These are phyloP conservation scores for Aphidoletes aphidimyza DNA, from an alignment of 2,888 invertebrate species.

Conservation along the genomic window DNA sequence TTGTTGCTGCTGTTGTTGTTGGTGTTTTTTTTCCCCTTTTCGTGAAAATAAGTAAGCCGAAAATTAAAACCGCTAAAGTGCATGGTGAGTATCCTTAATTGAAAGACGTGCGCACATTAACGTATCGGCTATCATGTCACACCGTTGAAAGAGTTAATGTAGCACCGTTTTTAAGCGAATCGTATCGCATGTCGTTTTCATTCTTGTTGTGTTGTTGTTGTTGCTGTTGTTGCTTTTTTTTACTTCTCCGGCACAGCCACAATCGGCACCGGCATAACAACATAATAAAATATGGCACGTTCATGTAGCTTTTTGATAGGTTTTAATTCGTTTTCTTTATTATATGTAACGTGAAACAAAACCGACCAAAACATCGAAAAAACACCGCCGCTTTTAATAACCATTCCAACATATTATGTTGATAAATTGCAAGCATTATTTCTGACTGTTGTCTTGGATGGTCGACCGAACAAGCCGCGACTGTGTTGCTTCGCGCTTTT, in stretches of 20 bases:
- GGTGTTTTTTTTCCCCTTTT: too few relatives aligned
- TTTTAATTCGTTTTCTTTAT: constrained; percentile 53
- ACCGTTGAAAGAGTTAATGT: constrained; percentile 37
- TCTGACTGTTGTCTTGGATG: not conserved
- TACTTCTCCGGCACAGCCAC: not conserved
- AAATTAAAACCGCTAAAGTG: constrained; percentile 39
- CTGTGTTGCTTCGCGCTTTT: too few relatives aligned
- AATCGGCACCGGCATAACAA: constrained; percentile 37
- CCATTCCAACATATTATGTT: constrained; percentile 33
- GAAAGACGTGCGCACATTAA: constrained; percentile 45
- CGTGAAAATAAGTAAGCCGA: not conserved
- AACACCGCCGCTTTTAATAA: constrained; percentile 45
- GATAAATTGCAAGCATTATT: constrained; percentile 30
- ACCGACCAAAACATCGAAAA: not conserved
- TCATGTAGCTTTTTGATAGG: constrained; percentile 35
- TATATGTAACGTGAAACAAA: constrained; percentile 5
- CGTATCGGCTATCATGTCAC: constrained; percentile 24
- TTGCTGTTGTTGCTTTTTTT: too few relatives aligned
- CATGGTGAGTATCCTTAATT: constrained; percentile 51
- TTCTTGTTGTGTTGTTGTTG: too few relatives aligned
- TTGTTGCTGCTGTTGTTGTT: too few relatives aligned
- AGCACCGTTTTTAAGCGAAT: not conserved
- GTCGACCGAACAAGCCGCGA: not conserved
- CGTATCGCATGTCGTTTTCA: too few relatives aligned
- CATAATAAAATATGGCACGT: constrained; percentile 52